Evolutionary conservation across 2,113 vertebrate species (phyloP), one percentile per base, ranked within the genome.

Genomic region (Benitochromis conjunctus): DNA sequence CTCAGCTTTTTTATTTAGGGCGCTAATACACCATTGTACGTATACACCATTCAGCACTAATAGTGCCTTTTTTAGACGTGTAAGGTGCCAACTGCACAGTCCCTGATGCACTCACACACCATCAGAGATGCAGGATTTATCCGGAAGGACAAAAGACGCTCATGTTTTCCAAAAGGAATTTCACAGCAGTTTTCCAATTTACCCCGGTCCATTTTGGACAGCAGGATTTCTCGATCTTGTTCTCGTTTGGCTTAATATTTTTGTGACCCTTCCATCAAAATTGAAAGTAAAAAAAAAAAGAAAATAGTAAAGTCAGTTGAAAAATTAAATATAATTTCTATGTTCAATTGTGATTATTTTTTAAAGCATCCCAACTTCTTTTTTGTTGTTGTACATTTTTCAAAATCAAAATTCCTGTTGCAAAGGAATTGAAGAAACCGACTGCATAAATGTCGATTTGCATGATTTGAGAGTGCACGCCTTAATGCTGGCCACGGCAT

Each of bases 401-500:
- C 2, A 55, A 46, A 48, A 54, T 8, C 18, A 38, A 16, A 57
- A 41, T 34, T 55, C 21, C 38, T 51, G 10, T 10, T 19, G 54
- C 41, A 74, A 74, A 74, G 43, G 29, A 48, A 43, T 24, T 9
- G 14, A 69, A 69, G 36, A 26, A 69, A 24, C 13, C 38, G 14
- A 53, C 36, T 21, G 48, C 6, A 9, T n/a, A 41, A 36, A 56
- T 43, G 7, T 71, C 2, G 16, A 60, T 31, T n/a, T 21, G 90
- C 81, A 83, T 85, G 85, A 14, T 5, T 26, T 55, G 19, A 64
- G 62, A 38, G 51, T 71, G 41, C 88, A 92, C 57, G 64, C 21
- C 34, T 80, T 55, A 57, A n/a, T 78, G 83, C 66, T 78, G 34
- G n/a, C 38, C 2, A 62, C 14, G 80, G 57, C 74, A 83, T 80